phyloP scores from a whole-genome alignment of 2,888 invertebrate species.

The Ophioninae sp. region DNA sequence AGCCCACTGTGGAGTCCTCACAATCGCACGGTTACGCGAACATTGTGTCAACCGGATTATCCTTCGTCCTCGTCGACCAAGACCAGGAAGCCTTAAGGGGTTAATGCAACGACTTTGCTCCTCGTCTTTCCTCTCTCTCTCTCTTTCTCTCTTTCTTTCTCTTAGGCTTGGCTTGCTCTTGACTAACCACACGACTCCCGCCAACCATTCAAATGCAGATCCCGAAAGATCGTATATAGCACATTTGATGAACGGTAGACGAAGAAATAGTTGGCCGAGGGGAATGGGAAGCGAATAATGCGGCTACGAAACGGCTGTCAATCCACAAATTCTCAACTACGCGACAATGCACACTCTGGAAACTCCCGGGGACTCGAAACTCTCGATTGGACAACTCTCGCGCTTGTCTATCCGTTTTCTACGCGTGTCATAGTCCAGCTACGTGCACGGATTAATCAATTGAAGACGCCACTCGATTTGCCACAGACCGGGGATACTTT shows the following conservation, averaged over 20 bases:
- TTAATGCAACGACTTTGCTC: conserved; percentile 56
- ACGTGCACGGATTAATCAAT: conserved; percentile 31
- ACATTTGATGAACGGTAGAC: not conserved
- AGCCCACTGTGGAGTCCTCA: conserved; percentile 41
- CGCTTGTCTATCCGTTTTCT: conserved; percentile 28
- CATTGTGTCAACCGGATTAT: conserved; percentile 77
- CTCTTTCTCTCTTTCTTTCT: conserved; percentile 21
- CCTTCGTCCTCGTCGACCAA: conserved; percentile 54
- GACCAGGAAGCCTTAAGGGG: conserved; percentile 60
- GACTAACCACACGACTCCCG: conserved; percentile 50
- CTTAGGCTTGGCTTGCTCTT: conserved; percentile 25
- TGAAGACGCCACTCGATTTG: not conserved
- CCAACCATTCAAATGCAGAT: conserved; percentile 67
- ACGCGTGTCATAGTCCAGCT: conserved; percentile 23
- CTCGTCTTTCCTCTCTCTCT: conserved; percentile 55
- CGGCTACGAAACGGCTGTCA: conserved; percentile 37
- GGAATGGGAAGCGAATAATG: conserved; percentile 13
- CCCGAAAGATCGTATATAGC: conserved; percentile 27
- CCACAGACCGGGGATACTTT: not conserved
- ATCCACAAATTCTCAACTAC: conserved; percentile 33
- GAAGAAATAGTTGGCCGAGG: not conserved
- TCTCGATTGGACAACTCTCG: conserved; percentile 39
- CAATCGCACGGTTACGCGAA: conserved; percentile 73
- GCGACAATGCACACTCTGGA: conserved; percentile 5
- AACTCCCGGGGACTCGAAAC: conserved; percentile 34